Percentiles rank a stretch among this genome's conserved stretches.
phyloP scores from a whole-genome alignment of 1,140 invertebrate species.

The Neodiprion lecontei region DNA sequence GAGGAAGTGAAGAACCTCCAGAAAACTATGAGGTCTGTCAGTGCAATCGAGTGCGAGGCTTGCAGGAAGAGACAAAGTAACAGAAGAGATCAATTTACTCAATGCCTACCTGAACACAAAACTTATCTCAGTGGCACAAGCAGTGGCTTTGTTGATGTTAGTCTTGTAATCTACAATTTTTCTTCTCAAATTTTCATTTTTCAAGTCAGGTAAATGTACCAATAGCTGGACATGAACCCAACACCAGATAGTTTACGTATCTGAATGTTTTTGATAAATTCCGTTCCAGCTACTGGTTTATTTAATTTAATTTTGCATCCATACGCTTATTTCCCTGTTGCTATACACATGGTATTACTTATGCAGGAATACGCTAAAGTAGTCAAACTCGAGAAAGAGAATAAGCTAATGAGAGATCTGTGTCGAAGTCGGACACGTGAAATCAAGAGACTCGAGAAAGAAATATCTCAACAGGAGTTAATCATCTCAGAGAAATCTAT shows the following conservation, averaged over 20 bases:
- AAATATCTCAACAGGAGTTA: conserved; percentile 18
- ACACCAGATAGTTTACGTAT: neutral
- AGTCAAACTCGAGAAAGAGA: conserved; percentile 43
- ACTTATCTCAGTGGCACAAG: conserved; percentile 33
- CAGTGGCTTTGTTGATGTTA: conserved; percentile 47
- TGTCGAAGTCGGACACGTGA: conserved; percentile 34
- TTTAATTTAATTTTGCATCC: conserved; percentile 9
- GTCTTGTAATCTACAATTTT: conserved; percentile 17
- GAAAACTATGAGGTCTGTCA: conserved; percentile 22
- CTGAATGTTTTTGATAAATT: neutral
- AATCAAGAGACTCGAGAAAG: conserved; percentile 39
- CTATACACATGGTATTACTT: conserved; percentile 3
- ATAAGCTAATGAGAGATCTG: conserved; percentile 39
- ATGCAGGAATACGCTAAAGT: conserved; percentile 38
- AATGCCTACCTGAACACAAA: conserved; percentile 34
- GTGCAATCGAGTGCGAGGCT: conserved; percentile 39
- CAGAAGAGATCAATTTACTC: conserved; percentile 38
- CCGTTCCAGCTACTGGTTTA: neutral
- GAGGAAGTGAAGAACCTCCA: conserved; percentile 33
- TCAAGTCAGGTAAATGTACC: too few species aligned
- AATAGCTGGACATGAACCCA: too few species aligned
- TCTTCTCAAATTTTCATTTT: neutral
- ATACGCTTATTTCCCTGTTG: neutral
- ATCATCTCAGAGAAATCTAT: neutral
- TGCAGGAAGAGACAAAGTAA: conserved; percentile 41